These are phyloP conservation scores for Hystrix brachyura DNA, from an alignment of 2,113 vertebrate species.

Conservation along the genomic window DNA sequence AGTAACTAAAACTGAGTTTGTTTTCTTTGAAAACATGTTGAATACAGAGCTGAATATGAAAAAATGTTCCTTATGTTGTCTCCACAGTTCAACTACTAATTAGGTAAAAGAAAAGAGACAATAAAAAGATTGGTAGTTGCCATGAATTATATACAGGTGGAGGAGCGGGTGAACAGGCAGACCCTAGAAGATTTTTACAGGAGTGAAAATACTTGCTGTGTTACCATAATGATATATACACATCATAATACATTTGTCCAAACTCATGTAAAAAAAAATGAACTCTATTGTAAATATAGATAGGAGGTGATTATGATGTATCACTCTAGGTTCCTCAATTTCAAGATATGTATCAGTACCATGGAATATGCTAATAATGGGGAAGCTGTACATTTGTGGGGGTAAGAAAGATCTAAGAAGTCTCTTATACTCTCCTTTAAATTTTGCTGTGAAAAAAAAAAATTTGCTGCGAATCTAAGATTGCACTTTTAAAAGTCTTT, in stretches of 20 bases:
- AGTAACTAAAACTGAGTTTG: not conserved
- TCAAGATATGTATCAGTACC: rapidly evolving
- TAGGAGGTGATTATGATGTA: not conserved
- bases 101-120: not conserved
- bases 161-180: rapidly evolving
- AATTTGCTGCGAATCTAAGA: not conserved
- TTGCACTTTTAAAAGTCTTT: too few relatives aligned
- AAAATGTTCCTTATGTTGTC: not conserved
- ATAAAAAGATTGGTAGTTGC: not conserved
- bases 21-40: slow-evolving; percentile 43
- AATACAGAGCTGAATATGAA: not conserved
- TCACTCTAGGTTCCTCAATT: too few relatives aligned
- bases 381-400: not conserved
- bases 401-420: not conserved
- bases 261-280: not conserved
- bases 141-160: rapidly evolving
- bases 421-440: not conserved
- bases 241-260: not conserved
- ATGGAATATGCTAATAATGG: not conserved
- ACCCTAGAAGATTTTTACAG: not conserved
- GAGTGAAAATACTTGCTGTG: not conserved
- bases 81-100: not conserved
- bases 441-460: not conserved
- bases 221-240: not conserved
- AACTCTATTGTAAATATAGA: not conserved